These are phyloP conservation scores for Drosophila villosipedis DNA, from an alignment of 2,888 invertebrate genomes.

Conservation along the genomic window DNA sequence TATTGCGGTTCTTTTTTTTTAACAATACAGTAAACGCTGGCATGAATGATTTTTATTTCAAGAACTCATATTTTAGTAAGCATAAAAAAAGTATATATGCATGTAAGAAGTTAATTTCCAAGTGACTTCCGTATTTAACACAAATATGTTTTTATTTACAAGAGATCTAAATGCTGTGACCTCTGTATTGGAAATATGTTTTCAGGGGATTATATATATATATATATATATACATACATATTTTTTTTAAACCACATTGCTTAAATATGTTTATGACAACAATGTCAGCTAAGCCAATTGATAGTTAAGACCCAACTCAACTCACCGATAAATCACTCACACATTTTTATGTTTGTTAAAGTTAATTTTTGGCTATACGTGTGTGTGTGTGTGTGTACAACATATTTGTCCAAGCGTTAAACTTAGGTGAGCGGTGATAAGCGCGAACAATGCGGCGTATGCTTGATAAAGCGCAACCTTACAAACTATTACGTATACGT, in stretches of 20 bases:
- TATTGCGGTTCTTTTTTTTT: not conserved
- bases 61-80: not conserved
- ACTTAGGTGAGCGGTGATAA: conserved; percentile 48
- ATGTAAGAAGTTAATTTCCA: not conserved
- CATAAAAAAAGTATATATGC: not conserved
- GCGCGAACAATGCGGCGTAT: conserved; percentile 55
- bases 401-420: conserved; percentile 21
- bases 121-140: not conserved
- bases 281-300: conserved; percentile 11
- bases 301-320: conserved; percentile 13
- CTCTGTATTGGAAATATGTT: not conserved
- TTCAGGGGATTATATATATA: not conserved
- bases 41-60: not conserved
- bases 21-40: not conserved
- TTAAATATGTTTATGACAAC: conserved; percentile 22
- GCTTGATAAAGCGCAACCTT: conserved; percentile 66
- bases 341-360: not conserved
- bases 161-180: not conserved
- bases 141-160: not conserved
- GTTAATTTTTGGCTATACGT: not conserved
- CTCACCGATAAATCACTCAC: not conserved
- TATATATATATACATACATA: not conserved
- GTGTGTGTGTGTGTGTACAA: not conserved
- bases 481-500: conserved; percentile 58
- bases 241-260: not conserved